Percentiles rank a stretch among this genome's conserved stretches.
Conservation (phyloP, 2,888 invertebrate species). For the Linnaemya vulpina region DNA sequence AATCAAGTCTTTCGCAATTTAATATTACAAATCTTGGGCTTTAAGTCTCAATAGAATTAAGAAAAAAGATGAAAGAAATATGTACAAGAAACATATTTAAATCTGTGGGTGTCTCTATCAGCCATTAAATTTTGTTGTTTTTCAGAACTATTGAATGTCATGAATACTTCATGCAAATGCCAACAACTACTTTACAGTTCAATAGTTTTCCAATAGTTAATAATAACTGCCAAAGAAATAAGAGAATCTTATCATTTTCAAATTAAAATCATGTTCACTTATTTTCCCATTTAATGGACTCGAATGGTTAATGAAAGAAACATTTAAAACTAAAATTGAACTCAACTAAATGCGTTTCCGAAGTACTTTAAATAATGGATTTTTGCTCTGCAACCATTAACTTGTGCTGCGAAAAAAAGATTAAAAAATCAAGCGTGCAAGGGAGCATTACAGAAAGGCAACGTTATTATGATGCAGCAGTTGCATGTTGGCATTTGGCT, state of each 20-base stretch:
- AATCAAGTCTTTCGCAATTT: too few species aligned
- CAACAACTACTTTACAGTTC: not conserved
- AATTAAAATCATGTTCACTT: conserved; percentile 9
- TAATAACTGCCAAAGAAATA: not conserved
- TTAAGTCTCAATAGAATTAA: too few species aligned
- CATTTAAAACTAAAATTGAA: conserved; percentile 43
- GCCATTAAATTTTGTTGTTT: too few species aligned
- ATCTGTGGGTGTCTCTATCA: too few species aligned
- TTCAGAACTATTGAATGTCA: too few species aligned
- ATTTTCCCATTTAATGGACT: conserved; percentile 24
- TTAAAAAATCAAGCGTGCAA: not conserved
- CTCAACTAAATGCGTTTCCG: conserved; percentile 56
- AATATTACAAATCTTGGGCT: too few species aligned
- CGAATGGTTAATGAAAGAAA: conserved; percentile 49
- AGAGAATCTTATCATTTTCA: conserved; percentile 4
- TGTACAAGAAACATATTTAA: too few species aligned
- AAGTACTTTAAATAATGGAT: conserved; percentile 56
- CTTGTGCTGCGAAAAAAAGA: not conserved
- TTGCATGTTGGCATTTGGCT: conserved; percentile 45
- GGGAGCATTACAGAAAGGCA: not conserved
- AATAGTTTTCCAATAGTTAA: conserved; percentile 4
- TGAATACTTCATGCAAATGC: not conserved
- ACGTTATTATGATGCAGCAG: conserved; percentile 1
- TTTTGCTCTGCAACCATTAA: conserved; percentile 35
- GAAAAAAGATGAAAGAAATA: too few species aligned